These are phyloP conservation scores for Phyllostomus hastatus DNA, from an alignment of 2,113 vertebrate species.

Conservation along the genomic window DNA sequence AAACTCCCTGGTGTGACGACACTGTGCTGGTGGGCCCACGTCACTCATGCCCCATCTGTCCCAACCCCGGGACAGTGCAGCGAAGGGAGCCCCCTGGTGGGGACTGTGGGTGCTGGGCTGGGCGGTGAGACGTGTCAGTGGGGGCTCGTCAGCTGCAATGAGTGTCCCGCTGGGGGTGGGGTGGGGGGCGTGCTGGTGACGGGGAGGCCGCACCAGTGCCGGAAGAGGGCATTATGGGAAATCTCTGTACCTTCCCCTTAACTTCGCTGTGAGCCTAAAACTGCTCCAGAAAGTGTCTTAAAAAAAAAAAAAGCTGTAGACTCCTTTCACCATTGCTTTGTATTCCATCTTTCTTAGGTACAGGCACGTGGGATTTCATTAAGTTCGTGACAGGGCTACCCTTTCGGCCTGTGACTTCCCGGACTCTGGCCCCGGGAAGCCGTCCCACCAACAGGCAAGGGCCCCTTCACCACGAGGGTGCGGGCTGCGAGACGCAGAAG, in stretches of 20 bases:
- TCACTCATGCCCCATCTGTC: not conserved
- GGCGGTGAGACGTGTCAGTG: fast-evolving
- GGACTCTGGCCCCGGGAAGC: not conserved
- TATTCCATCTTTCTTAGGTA: not conserved
- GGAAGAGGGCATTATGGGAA: not conserved
- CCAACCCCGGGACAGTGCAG: not conserved
- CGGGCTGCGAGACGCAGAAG: not conserved
- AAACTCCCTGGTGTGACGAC: not conserved
- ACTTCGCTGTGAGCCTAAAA: not conserved
- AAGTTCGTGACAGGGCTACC: not conserved
- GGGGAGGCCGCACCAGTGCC: not conserved
- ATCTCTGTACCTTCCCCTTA: not conserved
- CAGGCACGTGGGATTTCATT: fast-evolving
- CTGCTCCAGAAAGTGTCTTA: not conserved
- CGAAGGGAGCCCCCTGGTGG: not conserved
- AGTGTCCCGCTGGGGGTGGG: no score
- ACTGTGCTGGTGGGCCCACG: fast-evolving
- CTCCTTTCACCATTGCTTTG: fast-evolving
- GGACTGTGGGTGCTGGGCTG: not conserved
- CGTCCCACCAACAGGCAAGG: not conserved
- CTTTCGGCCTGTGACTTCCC: not conserved
- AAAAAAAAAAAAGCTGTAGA: no score
- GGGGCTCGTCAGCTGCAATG: not conserved
- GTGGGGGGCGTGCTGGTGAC: not conserved
- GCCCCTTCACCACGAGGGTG: not conserved